Evolutionary conservation across 2,888 invertebrate genomes (phyloP), one percentile per base, ranked within the genome.

Genomic region (Dasypolia templi): DNA sequence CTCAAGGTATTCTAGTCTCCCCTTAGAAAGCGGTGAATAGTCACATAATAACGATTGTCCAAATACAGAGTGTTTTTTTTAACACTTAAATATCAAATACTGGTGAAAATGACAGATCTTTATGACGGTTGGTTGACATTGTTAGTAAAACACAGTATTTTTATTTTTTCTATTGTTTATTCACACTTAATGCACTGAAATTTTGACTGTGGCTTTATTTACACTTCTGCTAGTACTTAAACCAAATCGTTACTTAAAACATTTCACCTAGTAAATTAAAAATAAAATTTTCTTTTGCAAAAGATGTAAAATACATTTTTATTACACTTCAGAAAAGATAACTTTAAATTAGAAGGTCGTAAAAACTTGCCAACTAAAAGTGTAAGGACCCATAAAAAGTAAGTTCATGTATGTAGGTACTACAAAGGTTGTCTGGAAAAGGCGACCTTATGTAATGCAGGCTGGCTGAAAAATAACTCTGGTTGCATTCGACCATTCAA

Each of bases 301-400:
- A 35, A 61, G 17, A 56, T 53, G 4, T 39, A 22, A 53, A 72
- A 64, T 39, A 62, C 9, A 58, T 39, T 66, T 72, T 69, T 69
- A 72, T 64, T 49, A 59, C 49, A 49, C 83, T 70, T 55, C 22
- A 26, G 83, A 59, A 83, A n/a, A 64, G 56, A 78, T 83, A 78
- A 83, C 29, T 44, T 55, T 51, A 64, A 61, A 56, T 63, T 53
- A 78, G 32, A n/a, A n/a, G 53, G 29, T 35, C 55, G 42, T 74
- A 59, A 79, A 79, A 67, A 53, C 55, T 69, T 64, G 29, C 58
- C 53, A 58, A 53, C 44, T 1, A 29, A 59, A 59, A 64, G 32
- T 53, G 19, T 59, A 32, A 26, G n/a, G 49, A 22, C 59, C 12
- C 56, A 29, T 63, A 51, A 79, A 63, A 63, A 39, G 3, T 58